Percentiles rank a stretch among this genome's conserved stretches.
These are phyloP conservation scores for Coptodon rendalli DNA, from an alignment of 2,113 vertebrate species.

Conservation along the genomic window DNA sequence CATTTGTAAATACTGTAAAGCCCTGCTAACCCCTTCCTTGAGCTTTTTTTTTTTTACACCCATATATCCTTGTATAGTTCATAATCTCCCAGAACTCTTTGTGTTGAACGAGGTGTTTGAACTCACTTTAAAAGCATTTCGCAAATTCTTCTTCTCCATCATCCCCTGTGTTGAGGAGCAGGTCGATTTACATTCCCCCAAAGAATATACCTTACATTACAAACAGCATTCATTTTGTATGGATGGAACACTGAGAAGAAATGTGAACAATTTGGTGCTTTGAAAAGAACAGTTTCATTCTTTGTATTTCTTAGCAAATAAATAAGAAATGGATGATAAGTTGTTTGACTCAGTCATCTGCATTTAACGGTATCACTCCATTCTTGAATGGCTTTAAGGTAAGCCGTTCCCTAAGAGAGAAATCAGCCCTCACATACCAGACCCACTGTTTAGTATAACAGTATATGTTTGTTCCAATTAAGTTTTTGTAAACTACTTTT, in stretches of 20 bases:
- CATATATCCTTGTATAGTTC: constrained; percentile 45
- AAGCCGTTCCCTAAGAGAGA: background rate
- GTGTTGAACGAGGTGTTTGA: constrained; percentile 9
- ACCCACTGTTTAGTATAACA: background rate
- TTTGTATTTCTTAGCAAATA: constrained; percentile 74
- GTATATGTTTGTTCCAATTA: background rate
- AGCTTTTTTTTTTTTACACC: constrained; percentile 5
- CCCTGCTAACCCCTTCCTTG: background rate
- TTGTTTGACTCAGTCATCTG: constrained; percentile 15
- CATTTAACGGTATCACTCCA: background rate
- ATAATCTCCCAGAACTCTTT: constrained; percentile 24
- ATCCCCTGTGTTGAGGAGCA: constrained; percentile 4
- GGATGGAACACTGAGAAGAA: background rate
- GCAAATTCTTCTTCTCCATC: constrained; percentile 3
- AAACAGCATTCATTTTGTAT: constrained; percentile 8
- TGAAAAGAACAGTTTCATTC: constrained; percentile 64
- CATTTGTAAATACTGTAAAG: constrained; percentile 56
- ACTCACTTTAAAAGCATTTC: constrained; percentile 23
- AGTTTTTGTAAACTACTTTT: background rate
- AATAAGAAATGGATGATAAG: constrained; percentile 42
- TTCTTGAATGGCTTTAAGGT: background rate
- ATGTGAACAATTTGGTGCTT: constrained; percentile 40
- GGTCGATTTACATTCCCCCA: background rate
- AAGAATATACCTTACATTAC: background rate
- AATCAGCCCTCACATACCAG: background rate